Evolutionary conservation across 2,797 vertebrate genomes (phyloP).

Genomic region (Simalia tracyae): DNA sequence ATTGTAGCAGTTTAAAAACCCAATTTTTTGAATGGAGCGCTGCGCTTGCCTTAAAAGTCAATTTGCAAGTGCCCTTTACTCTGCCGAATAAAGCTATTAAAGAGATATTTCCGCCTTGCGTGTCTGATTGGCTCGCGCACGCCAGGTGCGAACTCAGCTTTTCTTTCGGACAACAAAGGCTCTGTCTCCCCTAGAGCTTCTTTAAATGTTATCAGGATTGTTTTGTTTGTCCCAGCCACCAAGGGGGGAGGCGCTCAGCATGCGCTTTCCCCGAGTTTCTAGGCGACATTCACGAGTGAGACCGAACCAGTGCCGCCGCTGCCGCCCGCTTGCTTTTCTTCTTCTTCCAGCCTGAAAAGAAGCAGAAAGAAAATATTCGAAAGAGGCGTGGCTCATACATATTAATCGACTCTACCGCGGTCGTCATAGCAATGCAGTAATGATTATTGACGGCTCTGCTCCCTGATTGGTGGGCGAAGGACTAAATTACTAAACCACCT

Average conservation of each 20-base stretch:
- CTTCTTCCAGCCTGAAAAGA: not conserved
- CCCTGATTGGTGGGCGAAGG: not conserved
- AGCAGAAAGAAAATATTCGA: not conserved
- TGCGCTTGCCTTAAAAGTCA: too few species aligned
- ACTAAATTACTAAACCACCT: not conserved
- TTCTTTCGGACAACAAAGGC: too few species aligned
- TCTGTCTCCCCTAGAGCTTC: not conserved
- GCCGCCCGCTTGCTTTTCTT: not conserved
- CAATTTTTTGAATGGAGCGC: too few species aligned
- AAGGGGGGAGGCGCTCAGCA: too few species aligned
- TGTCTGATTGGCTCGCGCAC: too few species aligned
- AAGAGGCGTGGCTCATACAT: slow-evolving; percentile 8
- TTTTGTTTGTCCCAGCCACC: not conserved
- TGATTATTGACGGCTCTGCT: slow-evolving; percentile 38
- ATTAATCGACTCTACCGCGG: fast-evolving
- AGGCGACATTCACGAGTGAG: not conserved
- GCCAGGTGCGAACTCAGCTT: too few species aligned
- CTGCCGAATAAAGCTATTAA: too few species aligned
- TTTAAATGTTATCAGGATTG: not conserved
- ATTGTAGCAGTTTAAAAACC: too few species aligned
- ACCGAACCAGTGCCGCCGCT: not conserved
- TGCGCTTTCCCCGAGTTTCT: not conserved
- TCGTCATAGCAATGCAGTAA: slow-evolving; percentile 16
- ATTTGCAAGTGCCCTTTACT: too few species aligned
- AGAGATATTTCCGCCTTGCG: too few species aligned